These are phyloP conservation scores for Myioborus miniatus DNA, from an alignment of 2,797 vertebrate genomes.

Conservation along the genomic window DNA sequence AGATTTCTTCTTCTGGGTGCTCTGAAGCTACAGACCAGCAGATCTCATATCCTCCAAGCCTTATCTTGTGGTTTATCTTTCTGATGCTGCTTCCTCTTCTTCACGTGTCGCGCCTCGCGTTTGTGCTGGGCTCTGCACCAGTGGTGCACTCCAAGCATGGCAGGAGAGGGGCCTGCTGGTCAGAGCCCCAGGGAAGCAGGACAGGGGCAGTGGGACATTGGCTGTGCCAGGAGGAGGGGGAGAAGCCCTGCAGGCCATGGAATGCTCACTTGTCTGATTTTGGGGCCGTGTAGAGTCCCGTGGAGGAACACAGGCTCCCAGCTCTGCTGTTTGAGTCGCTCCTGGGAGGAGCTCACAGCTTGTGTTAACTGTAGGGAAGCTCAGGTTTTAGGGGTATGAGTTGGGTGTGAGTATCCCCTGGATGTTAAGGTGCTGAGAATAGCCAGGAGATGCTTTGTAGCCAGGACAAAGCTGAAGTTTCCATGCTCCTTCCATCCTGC, in stretches of 20 bases:
- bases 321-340: background rate
- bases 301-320: background rate
- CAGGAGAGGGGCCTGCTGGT: background rate
- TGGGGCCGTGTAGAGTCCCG: background rate
- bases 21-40: constrained; percentile 36
- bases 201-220: background rate
- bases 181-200: background rate
- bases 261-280: background rate
- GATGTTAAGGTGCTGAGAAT: background rate
- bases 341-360: background rate
- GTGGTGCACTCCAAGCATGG: background rate
- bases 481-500: background rate
- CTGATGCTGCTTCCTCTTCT: constrained; percentile 79
- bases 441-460: background rate
- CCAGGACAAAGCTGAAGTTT: background rate
- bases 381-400: background rate
- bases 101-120: constrained; percentile 33
- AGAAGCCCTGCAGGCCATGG: accelerated
- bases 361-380: background rate
- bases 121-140: background rate
- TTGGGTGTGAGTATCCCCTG: background rate
- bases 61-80: constrained; percentile 84
- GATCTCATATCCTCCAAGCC: constrained; percentile 55
- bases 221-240: background rate
- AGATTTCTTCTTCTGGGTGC: constrained; percentile 13